Evolutionary conservation across 2,113 vertebrate genomes (phyloP).

Genomic region (Corydoras sp.): DNA sequence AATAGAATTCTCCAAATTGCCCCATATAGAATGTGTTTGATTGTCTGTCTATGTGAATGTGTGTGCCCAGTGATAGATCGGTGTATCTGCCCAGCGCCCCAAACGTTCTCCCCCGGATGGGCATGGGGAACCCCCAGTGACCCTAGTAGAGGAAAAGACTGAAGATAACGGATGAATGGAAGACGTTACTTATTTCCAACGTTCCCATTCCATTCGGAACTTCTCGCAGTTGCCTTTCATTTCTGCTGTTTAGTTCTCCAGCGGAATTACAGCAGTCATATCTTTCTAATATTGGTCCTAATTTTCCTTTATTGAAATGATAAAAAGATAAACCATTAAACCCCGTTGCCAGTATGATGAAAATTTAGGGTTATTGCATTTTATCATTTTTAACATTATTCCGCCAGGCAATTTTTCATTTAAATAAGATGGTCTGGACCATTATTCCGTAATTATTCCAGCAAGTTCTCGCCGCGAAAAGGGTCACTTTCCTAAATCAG

Average conservation of each 20-base stretch:
- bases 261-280: slow-evolving; percentile 70
- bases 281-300: slow-evolving; percentile 81
- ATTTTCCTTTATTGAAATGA: slow-evolving; percentile 90
- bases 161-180: too few species aligned
- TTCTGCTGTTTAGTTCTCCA: slow-evolving; percentile 43
- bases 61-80: too few species aligned
- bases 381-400: slow-evolving; percentile 84
- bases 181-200: slow-evolving; percentile 58
- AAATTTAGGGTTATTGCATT: slow-evolving; percentile 87
- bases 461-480: slow-evolving; percentile 72
- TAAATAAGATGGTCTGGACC: slow-evolving; percentile 67
- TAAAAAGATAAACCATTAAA: slow-evolving; percentile 78
- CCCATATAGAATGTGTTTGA: too few species aligned
- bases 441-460: slow-evolving; percentile 79
- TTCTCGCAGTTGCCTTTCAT: slow-evolving; percentile 39
- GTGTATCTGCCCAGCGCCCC: too few species aligned
- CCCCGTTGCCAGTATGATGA: slow-evolving; percentile 76
- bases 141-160: too few species aligned
- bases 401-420: slow-evolving; percentile 76
- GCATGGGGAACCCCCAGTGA: too few species aligned
- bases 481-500: slow-evolving; percentile 89
- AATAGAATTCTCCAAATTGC: too few species aligned
- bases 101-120: too few species aligned
- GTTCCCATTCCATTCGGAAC: slow-evolving; percentile 54
- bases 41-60: too few species aligned